Conservation (phyloP, 2,888 invertebrate species). For the Macrophya annulata region DNA sequence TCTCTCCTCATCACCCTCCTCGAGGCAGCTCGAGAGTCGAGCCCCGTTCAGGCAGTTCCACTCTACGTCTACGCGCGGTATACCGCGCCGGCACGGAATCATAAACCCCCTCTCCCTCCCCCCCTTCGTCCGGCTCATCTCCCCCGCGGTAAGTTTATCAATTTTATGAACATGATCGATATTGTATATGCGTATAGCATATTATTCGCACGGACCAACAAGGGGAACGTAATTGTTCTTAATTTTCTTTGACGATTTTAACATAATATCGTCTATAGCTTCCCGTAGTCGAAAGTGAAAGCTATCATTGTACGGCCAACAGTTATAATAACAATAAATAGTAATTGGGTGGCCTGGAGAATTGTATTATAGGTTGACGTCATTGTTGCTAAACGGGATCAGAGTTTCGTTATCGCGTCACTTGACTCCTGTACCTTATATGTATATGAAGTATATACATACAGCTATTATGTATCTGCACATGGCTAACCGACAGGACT, state of each 20-base stretch:
- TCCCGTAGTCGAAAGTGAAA: neutral
- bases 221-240: neutral
- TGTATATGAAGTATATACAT: neutral
- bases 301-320: neutral
- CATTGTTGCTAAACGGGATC: conserved; percentile 15
- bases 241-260: neutral
- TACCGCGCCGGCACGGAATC: conserved; percentile 44
- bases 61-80: conserved; percentile 34
- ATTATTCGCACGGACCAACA: neutral
- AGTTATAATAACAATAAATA: neutral
- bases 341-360: neutral
- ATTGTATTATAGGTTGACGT: conserved; percentile 12
- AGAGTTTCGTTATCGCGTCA: conserved; percentile 18
- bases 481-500: neutral
- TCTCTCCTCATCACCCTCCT: conserved; percentile 73
- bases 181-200: neutral
- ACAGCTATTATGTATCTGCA: neutral
- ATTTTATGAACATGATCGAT: conserved; percentile 29
- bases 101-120: conserved; percentile 28
- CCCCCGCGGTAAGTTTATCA: conserved; percentile 7
- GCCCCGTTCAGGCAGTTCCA: conserved; percentile 61
- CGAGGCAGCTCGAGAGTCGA: conserved; percentile 61
- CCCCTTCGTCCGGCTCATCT: conserved; percentile 13
- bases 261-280: neutral
- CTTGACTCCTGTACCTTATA: conserved; percentile 25